phyloP scores from a whole-genome alignment of 37 sponge, comb jelly and placozoan genomes.

The Halisarca cf. caerulea region DNA sequence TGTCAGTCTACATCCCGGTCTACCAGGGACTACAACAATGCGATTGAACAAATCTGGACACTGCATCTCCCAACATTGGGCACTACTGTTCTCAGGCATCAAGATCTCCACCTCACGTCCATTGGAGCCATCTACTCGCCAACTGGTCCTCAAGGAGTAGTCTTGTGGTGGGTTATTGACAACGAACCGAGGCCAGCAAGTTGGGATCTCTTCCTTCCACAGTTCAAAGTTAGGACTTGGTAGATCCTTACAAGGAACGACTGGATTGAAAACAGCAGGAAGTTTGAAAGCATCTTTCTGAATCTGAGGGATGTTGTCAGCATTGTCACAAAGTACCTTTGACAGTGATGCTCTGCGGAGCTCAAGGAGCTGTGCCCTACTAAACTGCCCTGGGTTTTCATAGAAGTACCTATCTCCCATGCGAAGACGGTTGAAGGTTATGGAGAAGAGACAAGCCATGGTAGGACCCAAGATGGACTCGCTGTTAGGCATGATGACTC shows the following conservation, averaged over 20 bases:
- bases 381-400: slow-evolving; percentile 79
- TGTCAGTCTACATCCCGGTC: background rate
- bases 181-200: background rate
- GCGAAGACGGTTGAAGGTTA: slow-evolving; percentile 71
- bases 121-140: background rate
- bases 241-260: background rate
- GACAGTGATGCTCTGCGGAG: slow-evolving; percentile 63
- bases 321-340: slow-evolving; percentile 85
- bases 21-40: background rate
- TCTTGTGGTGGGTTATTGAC: background rate
- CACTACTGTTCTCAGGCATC: background rate
- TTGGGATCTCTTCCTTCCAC: slow-evolving; percentile 2
- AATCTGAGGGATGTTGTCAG: slow-evolving; percentile 57
- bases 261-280: background rate
- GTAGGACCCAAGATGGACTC: slow-evolving; percentile 80
- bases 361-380: slow-evolving; percentile 52
- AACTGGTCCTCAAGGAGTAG: background rate
- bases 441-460: slow-evolving; percentile 86
- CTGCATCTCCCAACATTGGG: background rate
- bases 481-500: slow-evolving; percentile 23
- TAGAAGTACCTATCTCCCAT: slow-evolving; percentile 94
- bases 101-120: background rate
- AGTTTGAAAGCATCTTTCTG: slow-evolving; percentile 74
- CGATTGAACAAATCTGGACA: background rate
- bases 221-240: slow-evolving; percentile 4